phyloP scores from a whole-genome alignment of 2,797 vertebrate species.

The Scolopax rusticola region DNA sequence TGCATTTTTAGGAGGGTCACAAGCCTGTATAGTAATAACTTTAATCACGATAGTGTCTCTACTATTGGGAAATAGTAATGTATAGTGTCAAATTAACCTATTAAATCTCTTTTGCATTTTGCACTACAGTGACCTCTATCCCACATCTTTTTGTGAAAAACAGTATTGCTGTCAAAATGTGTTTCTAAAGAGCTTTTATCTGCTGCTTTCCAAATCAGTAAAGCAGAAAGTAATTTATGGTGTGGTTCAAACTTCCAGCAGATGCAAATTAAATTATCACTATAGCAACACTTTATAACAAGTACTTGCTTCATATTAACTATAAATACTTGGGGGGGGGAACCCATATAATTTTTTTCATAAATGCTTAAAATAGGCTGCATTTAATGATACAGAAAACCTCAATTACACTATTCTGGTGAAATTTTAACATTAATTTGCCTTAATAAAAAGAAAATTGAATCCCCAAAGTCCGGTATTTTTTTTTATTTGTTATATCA shows the following conservation, averaged over 20 bases:
- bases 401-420: background rate
- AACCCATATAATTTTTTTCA: background rate
- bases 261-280: background rate
- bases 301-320: background rate
- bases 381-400: background rate
- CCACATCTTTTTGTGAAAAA: background rate
- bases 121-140: background rate
- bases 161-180: background rate
- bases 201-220: background rate
- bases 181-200: background rate
- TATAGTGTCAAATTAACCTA: background rate
- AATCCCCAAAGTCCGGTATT: background rate
- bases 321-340: background rate
- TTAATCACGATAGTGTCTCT: background rate
- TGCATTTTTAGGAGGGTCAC: background rate
- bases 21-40: background rate
- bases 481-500: background rate
- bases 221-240: background rate
- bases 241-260: background rate
- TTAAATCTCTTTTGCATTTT: background rate
- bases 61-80: background rate
- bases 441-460: background rate
- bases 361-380: background rate
- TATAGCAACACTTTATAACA: background rate
- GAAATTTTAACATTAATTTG: background rate